Percentiles rank a stretch among this genome's conserved stretches.
These are phyloP conservation scores for Siniperca undulata DNA, from an alignment of 2,797 vertebrate species.

Conservation along the genomic window DNA sequence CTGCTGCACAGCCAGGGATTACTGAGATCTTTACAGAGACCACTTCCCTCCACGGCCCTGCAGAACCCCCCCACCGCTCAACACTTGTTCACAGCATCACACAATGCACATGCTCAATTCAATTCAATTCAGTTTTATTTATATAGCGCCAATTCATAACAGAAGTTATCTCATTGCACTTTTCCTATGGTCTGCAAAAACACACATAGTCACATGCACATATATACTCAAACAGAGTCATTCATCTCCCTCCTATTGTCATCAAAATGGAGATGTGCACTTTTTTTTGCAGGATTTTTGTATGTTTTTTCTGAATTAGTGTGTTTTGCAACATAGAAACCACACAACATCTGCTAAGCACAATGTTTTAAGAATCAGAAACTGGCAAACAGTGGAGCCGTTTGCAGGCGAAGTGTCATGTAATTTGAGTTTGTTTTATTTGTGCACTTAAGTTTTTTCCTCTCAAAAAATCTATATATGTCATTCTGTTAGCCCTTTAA, in stretches of 20 bases:
- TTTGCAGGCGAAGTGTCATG: not conserved
- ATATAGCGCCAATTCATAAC: no score
- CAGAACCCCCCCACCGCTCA: conserved; percentile 35
- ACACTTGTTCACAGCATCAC: conserved; percentile 52
- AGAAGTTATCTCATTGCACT: no score
- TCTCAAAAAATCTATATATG: not conserved
- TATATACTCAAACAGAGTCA: conserved; percentile 6
- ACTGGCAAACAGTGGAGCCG: not conserved
- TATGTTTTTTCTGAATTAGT: not conserved
- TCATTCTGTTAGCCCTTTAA: not conserved
- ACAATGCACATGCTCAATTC: conserved; percentile 20
- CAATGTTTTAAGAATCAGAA: not conserved
- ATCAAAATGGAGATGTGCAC: conserved; percentile 16
- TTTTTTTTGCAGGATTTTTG: not conserved
- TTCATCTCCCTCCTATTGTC: conserved; percentile 32
- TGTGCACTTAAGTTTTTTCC: not conserved
- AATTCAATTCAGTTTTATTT: no score
- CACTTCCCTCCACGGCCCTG: conserved; percentile 28
- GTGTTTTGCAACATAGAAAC: not conserved
- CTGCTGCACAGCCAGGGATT: conserved; percentile 60
- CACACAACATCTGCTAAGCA: not conserved
- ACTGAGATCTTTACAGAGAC: conserved; percentile 62
- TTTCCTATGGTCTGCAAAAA: not conserved
- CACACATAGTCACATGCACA: conserved; percentile 1
- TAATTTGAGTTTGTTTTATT: not conserved